A percentile compares a stretch with the other conserved stretches of the same genome.
phyloP scores from a whole-genome alignment of 2,113 vertebrate species.

The Gymnogyps californianus region DNA sequence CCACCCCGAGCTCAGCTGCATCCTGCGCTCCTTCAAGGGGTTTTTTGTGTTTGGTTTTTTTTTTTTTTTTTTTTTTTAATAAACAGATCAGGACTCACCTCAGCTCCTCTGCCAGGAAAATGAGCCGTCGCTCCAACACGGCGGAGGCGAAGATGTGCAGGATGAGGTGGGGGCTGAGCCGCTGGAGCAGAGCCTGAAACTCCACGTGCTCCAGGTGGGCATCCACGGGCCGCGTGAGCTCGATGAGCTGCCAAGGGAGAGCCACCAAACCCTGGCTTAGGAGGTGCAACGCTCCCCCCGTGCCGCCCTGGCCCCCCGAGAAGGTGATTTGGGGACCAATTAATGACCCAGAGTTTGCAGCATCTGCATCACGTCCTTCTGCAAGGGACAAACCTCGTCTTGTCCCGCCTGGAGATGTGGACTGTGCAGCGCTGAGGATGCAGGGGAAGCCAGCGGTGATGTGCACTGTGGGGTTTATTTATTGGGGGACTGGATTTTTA shows the following conservation, averaged over 20 bases:
- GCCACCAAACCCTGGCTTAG: background rate
- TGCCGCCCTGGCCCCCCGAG: fast-evolving
- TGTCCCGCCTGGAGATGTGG: background rate
- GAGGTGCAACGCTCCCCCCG: fast-evolving
- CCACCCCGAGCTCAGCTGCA: background rate
- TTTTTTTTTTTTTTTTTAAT: background rate
- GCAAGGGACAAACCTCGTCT: background rate
- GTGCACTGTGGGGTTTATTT: background rate
- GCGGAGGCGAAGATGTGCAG: slow-evolving; percentile 87
- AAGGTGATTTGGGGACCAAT: background rate
- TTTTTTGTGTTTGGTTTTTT: no score
- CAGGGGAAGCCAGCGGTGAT: background rate
- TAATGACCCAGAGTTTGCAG: background rate
- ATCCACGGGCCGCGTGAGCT: slow-evolving; percentile 88
- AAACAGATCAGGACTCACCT: slow-evolving; percentile 69
- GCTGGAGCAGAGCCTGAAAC: slow-evolving; percentile 81
- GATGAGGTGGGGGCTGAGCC: slow-evolving; percentile 82
- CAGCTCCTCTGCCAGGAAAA: slow-evolving; percentile 91
- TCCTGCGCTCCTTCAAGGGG: background rate
- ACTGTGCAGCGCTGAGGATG: background rate
- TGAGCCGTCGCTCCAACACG: slow-evolving; percentile 86
- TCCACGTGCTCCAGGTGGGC: slow-evolving; percentile 93
- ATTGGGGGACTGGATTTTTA: background rate
- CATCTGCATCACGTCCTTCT: background rate
- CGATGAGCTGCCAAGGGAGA: slow-evolving; percentile 80